Evolutionary conservation across 2,888 invertebrate genomes (phyloP).

Genomic region (Drosophila mettleri): DNA sequence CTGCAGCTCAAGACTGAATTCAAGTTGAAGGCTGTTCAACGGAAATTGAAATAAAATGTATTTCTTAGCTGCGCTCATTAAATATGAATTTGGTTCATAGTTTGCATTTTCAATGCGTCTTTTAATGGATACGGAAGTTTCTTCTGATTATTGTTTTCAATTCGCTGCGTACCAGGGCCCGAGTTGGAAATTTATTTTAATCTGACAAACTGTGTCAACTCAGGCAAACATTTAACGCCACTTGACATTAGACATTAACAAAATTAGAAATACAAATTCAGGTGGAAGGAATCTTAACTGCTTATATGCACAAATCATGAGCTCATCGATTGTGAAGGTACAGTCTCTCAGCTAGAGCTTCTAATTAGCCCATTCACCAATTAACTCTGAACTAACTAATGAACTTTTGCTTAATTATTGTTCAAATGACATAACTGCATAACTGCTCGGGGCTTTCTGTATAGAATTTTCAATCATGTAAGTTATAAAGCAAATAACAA

Average conservation of each 20-base stretch:
- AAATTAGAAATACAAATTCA: not conserved
- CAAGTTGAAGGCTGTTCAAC: conserved; percentile 71
- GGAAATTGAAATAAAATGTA: conserved; percentile 20
- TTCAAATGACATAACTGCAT: too few species aligned
- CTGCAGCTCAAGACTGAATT: conserved; percentile 50
- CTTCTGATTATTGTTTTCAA: conserved; percentile 9
- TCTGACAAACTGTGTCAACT: conserved; percentile 58
- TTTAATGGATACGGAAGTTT: conserved; percentile 63
- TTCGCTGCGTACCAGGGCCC: conserved; percentile 25
- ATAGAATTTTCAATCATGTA: too few species aligned
- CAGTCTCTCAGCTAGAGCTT: not conserved
- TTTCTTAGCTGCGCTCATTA: conserved; percentile 49
- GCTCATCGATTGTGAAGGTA: not conserved
- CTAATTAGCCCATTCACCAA: conserved; percentile 1
- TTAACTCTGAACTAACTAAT: conserved; percentile 8
- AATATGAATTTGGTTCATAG: conserved; percentile 71
- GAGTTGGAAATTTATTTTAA: conserved; percentile 14
- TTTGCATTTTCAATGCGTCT: conserved; percentile 60
- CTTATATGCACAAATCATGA: not conserved
- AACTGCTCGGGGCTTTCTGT: not conserved
- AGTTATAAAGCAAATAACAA: not conserved
- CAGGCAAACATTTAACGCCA: conserved; percentile 33
- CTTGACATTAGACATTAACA: not conserved
- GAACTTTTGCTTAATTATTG: not conserved
- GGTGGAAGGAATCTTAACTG: not conserved